phyloP scores from a whole-genome alignment of 2,797 vertebrate genomes.

The Pseudochromis fuscus region DNA sequence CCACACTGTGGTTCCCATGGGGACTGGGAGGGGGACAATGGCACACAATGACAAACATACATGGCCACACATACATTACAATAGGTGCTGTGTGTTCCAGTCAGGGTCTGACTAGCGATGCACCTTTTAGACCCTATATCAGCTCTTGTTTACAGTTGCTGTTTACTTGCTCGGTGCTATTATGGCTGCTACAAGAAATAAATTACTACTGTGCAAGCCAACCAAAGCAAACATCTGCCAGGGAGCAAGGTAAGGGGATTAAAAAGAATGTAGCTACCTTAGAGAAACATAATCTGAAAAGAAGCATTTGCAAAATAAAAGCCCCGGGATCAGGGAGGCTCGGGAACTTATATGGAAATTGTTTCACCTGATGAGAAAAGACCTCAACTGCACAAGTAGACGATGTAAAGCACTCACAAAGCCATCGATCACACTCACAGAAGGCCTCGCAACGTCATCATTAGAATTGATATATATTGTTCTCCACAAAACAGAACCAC shows the following conservation, averaged over 20 bases:
- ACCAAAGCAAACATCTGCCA: constrained; percentile 71
- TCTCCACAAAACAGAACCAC: constrained; percentile 32
- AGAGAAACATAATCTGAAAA: constrained; percentile 61
- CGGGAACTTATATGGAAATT: constrained; percentile 38
- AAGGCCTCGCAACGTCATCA: constrained; percentile 9
- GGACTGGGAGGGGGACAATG: constrained; percentile 41
- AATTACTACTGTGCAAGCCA: constrained; percentile 54
- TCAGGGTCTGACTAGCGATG: constrained; percentile 19
- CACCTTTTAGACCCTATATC: constrained; percentile 37
- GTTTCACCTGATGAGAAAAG: constrained; percentile 46
- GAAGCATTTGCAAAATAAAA: constrained; percentile 59
- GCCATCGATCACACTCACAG: constrained; percentile 50
- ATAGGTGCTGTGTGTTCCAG: constrained; percentile 6
- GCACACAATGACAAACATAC: constrained; percentile 48
- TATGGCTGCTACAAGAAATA: constrained; percentile 61
- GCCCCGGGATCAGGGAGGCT: constrained; percentile 27
- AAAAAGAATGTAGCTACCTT: constrained; percentile 57
- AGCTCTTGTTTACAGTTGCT: constrained; percentile 63
- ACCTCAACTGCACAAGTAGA: constrained; percentile 34
- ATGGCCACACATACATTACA: constrained; percentile 24
- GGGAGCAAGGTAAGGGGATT: constrained; percentile 67
- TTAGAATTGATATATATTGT: constrained; percentile 49
- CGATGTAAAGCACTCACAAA: constrained; percentile 36
- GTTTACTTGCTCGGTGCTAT: constrained; percentile 57
- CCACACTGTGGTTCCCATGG: constrained; percentile 56